Evolutionary conservation across 2,113 vertebrate species (phyloP).

Genomic region (Cheilinus undulatus): DNA sequence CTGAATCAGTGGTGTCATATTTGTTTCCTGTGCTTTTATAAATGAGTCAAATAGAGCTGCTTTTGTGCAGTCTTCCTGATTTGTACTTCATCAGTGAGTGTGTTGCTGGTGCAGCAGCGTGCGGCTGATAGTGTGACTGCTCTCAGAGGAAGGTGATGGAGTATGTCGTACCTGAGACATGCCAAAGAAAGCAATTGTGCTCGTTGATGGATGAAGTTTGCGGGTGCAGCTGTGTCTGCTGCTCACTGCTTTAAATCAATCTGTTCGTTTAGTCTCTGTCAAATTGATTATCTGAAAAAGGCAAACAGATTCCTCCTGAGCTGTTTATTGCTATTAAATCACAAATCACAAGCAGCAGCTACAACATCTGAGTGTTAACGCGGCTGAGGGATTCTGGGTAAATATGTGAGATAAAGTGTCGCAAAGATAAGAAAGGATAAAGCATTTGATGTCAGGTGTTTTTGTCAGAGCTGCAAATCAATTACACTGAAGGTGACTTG

Average conservation of each 20-base stretch:
- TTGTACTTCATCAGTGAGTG: neutral
- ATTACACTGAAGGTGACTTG: conserved; percentile 10
- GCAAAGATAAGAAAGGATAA: conserved; percentile 23
- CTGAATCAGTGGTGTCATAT: neutral
- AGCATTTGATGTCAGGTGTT: conserved; percentile 17
- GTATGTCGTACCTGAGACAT: conserved; percentile 67
- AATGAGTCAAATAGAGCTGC: conserved; percentile 5
- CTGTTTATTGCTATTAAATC: conserved; percentile 59
- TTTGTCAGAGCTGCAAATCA: conserved; percentile 31
- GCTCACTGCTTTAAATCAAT: conserved; percentile 77
- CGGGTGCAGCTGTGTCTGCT: conserved; percentile 62
- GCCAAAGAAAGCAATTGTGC: conserved; percentile 76
- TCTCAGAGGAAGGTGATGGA: conserved; percentile 65
- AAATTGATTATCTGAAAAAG: conserved; percentile 75
- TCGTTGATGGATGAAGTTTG: conserved; percentile 77
- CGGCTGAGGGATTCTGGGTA: conserved; percentile 24
- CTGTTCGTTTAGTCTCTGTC: conserved; percentile 76
- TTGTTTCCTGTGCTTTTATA: neutral
- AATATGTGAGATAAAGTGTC: conserved; percentile 22
- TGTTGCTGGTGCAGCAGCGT: neutral
- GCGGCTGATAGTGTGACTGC: conserved; percentile 57
- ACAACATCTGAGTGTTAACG: conserved; percentile 7
- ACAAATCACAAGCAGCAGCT: conserved; percentile 47
- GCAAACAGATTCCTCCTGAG: conserved; percentile 63
- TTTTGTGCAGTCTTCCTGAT: neutral